These are phyloP conservation scores for Papilio machaon DNA, from an alignment of 1,140 invertebrate genomes.

Conservation along the genomic window DNA sequence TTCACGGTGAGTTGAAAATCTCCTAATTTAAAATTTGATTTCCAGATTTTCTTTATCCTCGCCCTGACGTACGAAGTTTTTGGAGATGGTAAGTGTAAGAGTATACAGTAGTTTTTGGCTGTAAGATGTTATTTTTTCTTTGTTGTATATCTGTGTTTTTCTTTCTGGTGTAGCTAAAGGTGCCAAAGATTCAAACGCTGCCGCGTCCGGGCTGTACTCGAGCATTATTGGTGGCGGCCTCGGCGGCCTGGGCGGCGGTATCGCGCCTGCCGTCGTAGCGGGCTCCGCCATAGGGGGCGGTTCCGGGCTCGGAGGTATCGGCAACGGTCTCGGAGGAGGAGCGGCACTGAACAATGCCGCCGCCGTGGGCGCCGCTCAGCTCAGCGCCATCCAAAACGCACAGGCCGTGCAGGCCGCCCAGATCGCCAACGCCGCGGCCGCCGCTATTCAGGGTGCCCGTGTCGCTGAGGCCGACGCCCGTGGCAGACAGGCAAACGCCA, in stretches of 20 bases:
- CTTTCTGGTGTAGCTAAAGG: constrained; percentile 55
- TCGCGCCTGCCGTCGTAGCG: constrained; percentile 28
- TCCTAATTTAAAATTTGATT: constrained; percentile 38
- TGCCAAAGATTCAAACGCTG: constrained; percentile 37
- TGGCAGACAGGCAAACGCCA: constrained; percentile 65
- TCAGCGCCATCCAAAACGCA: constrained; percentile 76
- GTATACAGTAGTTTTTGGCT: not conserved
- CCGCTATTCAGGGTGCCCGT: constrained; percentile 71
- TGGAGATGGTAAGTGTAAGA: constrained; percentile 62
- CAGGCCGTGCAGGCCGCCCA: constrained; percentile 72
- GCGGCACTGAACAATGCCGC: constrained; percentile 68
- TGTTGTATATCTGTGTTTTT: constrained; percentile 15
- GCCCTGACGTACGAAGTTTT: constrained; percentile 71
- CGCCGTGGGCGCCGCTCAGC: constrained; percentile 69
- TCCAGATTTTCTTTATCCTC: constrained; percentile 77
- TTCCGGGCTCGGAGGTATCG: constrained; percentile 42
- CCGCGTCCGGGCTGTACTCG: constrained; percentile 22
- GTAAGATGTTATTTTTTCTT: constrained; percentile 17
- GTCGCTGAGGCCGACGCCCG: constrained; percentile 68
- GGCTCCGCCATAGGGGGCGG: constrained; percentile 43
- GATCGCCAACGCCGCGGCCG: constrained; percentile 69
- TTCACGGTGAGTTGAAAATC: not conserved
- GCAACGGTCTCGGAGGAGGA: constrained; percentile 53
- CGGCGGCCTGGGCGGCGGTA: constrained; percentile 41
- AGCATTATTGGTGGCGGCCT: constrained; percentile 38